Evolutionary conservation across 2,113 vertebrate genomes (phyloP), one percentile per base, ranked within the genome.

Genomic region (Antennarius striatus): DNA sequence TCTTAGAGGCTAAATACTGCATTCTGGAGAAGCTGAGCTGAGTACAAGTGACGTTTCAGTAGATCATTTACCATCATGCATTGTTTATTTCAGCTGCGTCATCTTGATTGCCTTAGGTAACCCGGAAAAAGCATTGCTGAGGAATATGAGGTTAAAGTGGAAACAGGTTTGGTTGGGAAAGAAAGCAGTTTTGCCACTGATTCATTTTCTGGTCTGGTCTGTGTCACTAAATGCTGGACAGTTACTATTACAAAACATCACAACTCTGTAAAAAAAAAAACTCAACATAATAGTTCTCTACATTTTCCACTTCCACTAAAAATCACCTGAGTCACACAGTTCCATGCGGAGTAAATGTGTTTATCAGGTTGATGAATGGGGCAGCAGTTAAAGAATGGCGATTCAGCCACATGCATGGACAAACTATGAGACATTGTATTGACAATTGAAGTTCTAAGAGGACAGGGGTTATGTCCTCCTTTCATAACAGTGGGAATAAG

Each of bases 1-100:
- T 80, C 48, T 81, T 77, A 81, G 63, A 72, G 79, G 80, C 72
- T 85, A 75, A 84, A 84, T 39, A 16, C 63, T 11, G 46, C 66
- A 75, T 82, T 81, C 67, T 77, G 42, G 13, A 62, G 52, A 56
- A 70, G 82, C 65, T 79, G 40, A 81, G 78, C 64, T 15, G 47
- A 68, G 45, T 32, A 55, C 51, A 50, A 58, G 39, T 75, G 80
- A 82, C 57, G 54, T 78, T 76, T 72, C 63, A 78, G 63, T 32
- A 8, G 79, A 64, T 85, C 51, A 43, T 30, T 71, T 75, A 50
- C 68, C 16, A 22, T 83, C 73, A 71, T 73, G 60, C 75, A 81
- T 87, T 85, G 63, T 78, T 83, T 64, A 78, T 82, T 75, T 73
- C 56, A 62, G 61, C 68, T 42, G 30, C 22, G 73, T 68, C 68